Evolutionary conservation across 37 sponge, comb jelly and placozoan genomes (phyloP), one percentile per base, ranked within the genome.

Genomic region (Halichondria panicea): DNA sequence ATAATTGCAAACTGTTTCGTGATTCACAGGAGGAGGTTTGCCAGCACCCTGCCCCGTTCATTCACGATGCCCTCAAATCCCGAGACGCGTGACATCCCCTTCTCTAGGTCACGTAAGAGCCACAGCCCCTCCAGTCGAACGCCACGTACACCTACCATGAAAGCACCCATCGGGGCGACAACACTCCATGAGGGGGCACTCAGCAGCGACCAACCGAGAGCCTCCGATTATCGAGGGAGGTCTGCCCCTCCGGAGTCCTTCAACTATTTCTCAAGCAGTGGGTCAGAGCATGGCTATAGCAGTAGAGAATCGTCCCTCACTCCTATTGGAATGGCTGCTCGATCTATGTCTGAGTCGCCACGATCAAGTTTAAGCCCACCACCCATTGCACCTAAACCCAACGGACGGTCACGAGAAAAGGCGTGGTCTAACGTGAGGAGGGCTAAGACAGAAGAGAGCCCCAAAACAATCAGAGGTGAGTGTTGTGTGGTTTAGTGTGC

Each of bases 331-430:
- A 40, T 40, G 12, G 65, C 43, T 4, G n/a, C 68, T 5, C 43
- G 46, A 27, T 46, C 12, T 22, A 44, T 46, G 12, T 46, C 28
- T 3, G 35, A 13, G 13, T 68, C 68, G 3, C 43, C 68, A 3
- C 24, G 5, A n/a, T 68, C 68, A 32, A 42, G 27, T 43, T 22
- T 24, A 24, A 68, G 46, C n/a, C 56, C 57, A 33, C 73, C 73
- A 19, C 73, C 73, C 21, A 25, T 72, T 4, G 41, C 73, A 4
- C 73, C 73, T 18, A 72, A 72, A 72, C 58, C 73, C n/a, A n/a
- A n/a, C n/a, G n/a, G n/a, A n/a, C n/a, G n/a, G n/a, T n/a, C n/a
- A n/a, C n/a, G n/a, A n/a, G n/a, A n/a, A n/a, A n/a, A n/a, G n/a
- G n/a, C n/a, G n/a, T n/a, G n/a, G n/a, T n/a, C n/a, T n/a, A n/a